Evolutionary conservation across 1,140 invertebrate species (phyloP), one percentile per base, ranked within the genome.

Genomic region (Matsumurasca onukii): DNA sequence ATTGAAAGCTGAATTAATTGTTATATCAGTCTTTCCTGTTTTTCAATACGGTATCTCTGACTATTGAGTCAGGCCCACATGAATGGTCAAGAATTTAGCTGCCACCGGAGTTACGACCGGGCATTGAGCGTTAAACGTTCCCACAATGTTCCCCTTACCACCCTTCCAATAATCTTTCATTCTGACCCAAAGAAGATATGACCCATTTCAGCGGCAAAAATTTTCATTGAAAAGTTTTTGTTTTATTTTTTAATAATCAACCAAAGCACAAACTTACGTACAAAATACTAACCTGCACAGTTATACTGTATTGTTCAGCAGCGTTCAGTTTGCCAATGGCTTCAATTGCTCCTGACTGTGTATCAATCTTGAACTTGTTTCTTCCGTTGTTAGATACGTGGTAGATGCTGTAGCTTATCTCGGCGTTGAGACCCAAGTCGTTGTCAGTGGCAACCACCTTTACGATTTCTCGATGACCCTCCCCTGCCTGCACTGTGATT

Each of bases 351-450:
- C 93, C 93, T 13, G 87, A 90, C 67, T 84, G 83, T n/a, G 89
- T 85, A 76, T 95, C 87, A 70, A 96, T 93, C 73, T 86, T 86
- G 75, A 96, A 96, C 77, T 92, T 94, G 62, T 88, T 89, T 34
- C 85, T 83, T 0, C 93, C 94, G 77, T 94, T 94, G 77, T 95
- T 95, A 39, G 92, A 94, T 2, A 95, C 91, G 78, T 95, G 92
- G 76, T 92, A 91, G 68, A 96, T 91, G 69, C 86, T 88, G 81
- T 94, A 96, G 3, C 86, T 86, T 59, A 95, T 85, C 55, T 87
- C 84, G 0, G 92, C 91, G 78, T 94, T 94, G 68, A 89, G 86
- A 45, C 91, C 92, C 73, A 89, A 87, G 76, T 96, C 93, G 73
- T 92, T 92, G 75, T 97, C 93, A 1, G 86, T 88, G 0, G 92